These are phyloP conservation scores for Timandra comae DNA, from an alignment of 2,888 invertebrate genomes.

Conservation along the genomic window DNA sequence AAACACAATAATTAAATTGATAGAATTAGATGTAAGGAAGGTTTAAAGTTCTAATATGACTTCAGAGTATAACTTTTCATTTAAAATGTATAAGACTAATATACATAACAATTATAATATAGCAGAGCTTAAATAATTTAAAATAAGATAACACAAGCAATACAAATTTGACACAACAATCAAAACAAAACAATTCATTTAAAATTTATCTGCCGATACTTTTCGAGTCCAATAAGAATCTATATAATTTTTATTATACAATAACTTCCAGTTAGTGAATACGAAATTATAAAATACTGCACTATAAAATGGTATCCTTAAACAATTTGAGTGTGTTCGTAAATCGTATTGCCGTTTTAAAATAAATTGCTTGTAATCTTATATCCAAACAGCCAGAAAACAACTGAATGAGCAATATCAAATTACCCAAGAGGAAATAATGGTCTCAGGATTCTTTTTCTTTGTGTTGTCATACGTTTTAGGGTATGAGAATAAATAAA, in stretches of 20 bases:
- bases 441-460: conserved; percentile 51
- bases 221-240: neutral
- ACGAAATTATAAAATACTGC: conserved; percentile 43
- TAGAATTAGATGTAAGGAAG: too few species aligned
- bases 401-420: conserved; percentile 71
- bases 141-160: too few species aligned
- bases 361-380: conserved; percentile 75
- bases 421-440: conserved; percentile 60
- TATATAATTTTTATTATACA: conserved; percentile 8
- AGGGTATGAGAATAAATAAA: conserved; percentile 18
- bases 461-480: conserved; percentile 49
- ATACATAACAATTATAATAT: too few species aligned
- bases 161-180: too few species aligned
- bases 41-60: too few species aligned
- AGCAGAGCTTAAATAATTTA: too few species aligned
- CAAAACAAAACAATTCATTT: too few species aligned
- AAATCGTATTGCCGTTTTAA: conserved; percentile 70
- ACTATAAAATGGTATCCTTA: conserved; percentile 49
- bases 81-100: too few species aligned
- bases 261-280: conserved; percentile 24
- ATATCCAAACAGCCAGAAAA: conserved; percentile 74
- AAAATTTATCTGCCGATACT: too few species aligned
- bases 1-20: too few species aligned
- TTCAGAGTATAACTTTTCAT: too few species aligned
- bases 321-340: conserved; percentile 52